Evolutionary conservation across 2,797 vertebrate genomes (phyloP), one percentile per base, ranked within the genome.

Genomic region (Hoplostethus mediterraneus): DNA sequence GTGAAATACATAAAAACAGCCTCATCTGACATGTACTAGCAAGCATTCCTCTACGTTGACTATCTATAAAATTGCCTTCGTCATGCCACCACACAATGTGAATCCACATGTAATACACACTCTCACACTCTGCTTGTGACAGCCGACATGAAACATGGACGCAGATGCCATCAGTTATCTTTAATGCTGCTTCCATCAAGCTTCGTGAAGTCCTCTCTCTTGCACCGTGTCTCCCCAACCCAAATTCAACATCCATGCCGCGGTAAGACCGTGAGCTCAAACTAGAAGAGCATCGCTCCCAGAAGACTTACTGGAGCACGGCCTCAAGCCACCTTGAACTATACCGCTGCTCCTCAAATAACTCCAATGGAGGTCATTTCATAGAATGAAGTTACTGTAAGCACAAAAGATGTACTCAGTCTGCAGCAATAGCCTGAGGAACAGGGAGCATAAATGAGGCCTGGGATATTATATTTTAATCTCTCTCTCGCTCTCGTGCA

Each of bases 131-230:
- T 83, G 84, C 86, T 80, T 77, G 75, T 87, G 91, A 90, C 90
- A 89, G 87, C 77, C 85, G 83, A 90, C 87, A 87, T 82, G 83
- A 89, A 84, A 78, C 65, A 67, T 71, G 51, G 75, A 87, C 86
- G 91, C 90, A 90, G 87, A 92, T 91, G 91, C 90, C 89, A 86
- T 83, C 82, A 92, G 87, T 83, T 87, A 92, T 90, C 87, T 92
- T 93, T 93, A 90, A 93, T 90, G 85, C 90, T 66, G 76, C 84
- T 89, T 92, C 86, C 80, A 78, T 90, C 84, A 82, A 80, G 79
- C 80, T 79, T 88, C 81, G 81, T 77, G 83, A 79, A 83, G 75
- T 70, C 5, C 67, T 67, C 9, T 10, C 73, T 44, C 9, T 51
- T 52, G 57, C 56, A 63, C 31, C 5, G 55, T 65, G 71, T 76